phyloP scores from a whole-genome alignment of 2,888 invertebrate species.

The Drosophila picticornis region DNA sequence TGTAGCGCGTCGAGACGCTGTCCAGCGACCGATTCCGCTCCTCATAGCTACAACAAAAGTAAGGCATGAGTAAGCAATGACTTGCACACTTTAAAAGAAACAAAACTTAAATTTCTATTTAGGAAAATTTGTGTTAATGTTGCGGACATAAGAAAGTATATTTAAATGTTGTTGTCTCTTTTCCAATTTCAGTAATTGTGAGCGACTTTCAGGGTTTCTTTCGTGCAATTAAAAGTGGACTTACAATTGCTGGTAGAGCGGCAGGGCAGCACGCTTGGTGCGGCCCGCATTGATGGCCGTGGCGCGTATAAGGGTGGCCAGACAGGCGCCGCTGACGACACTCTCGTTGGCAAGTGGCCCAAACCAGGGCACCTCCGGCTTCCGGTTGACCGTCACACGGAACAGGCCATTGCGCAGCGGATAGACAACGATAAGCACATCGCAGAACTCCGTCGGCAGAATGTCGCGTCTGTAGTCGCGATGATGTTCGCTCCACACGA shows the following conservation, averaged over 20 bases:
- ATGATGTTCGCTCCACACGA: constrained; percentile 99
- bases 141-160: neutral
- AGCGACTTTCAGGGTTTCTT: neutral
- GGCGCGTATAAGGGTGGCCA: constrained; percentile 94
- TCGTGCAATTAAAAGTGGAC: constrained; percentile 74
- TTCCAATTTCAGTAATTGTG: neutral
- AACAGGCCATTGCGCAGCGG: constrained; percentile 94
- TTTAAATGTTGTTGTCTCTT: neutral
- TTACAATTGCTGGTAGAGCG: constrained; percentile 96
- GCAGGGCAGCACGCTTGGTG: constrained; percentile 94
- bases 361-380: constrained; percentile 96
- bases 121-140: neutral
- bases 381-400: constrained; percentile 94
- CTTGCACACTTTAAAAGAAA: neutral
- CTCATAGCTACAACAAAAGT: constrained; percentile 89
- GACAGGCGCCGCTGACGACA: constrained; percentile 86
- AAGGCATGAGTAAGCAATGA: neutral
- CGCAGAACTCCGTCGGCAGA: constrained; percentile 99
- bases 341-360: constrained; percentile 98
- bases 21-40: constrained; percentile 94
- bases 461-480: constrained; percentile 98
- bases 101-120: neutral
- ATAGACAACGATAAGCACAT: constrained; percentile 98
- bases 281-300: constrained; percentile 97
- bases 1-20: constrained; percentile 93